Evolutionary conservation across 2,888 invertebrate genomes (phyloP).

Genomic region (Brachynemurus nebulosus): DNA sequence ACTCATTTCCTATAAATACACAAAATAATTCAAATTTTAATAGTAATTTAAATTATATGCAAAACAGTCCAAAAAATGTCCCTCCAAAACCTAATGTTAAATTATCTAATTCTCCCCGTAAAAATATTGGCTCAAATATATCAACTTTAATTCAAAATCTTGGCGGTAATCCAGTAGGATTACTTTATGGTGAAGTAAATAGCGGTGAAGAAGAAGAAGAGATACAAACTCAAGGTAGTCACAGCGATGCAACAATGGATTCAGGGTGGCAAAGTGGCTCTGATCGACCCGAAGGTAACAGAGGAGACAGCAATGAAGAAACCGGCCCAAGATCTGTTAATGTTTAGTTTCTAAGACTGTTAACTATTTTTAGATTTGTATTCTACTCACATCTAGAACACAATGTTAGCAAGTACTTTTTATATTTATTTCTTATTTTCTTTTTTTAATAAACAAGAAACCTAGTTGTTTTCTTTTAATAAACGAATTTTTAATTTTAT

Average conservation of each 20-base stretch:
- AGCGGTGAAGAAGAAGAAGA: slow-evolving; percentile 24
- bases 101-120: slow-evolving; percentile 27
- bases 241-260: slow-evolving; percentile 42
- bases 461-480: too few relatives aligned
- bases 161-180: slow-evolving; percentile 31
- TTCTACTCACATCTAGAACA: too few relatives aligned
- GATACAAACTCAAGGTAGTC: slow-evolving; percentile 27
- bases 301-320: not conserved
- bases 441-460: too few relatives aligned
- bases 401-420: too few relatives aligned
- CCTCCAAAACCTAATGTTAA: slow-evolving; percentile 22
- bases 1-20: not conserved
- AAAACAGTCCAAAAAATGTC: slow-evolving; percentile 23
- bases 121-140: slow-evolving; percentile 32
- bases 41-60: not conserved
- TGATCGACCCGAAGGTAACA: slow-evolving; percentile 38
- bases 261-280: slow-evolving; percentile 57
- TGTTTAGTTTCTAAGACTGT: too few relatives aligned
- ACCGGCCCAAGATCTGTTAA: slow-evolving; percentile 1
- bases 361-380: too few relatives aligned
- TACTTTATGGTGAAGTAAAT: slow-evolving; percentile 30
- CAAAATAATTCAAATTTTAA: not conserved
- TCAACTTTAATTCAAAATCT: slow-evolving; percentile 35
- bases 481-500: too few relatives aligned
- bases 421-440: too few relatives aligned